Base-by-base conservation (phyloP, 2,888 invertebrate genomes). In the Phaedon cochleariae region DNA sequence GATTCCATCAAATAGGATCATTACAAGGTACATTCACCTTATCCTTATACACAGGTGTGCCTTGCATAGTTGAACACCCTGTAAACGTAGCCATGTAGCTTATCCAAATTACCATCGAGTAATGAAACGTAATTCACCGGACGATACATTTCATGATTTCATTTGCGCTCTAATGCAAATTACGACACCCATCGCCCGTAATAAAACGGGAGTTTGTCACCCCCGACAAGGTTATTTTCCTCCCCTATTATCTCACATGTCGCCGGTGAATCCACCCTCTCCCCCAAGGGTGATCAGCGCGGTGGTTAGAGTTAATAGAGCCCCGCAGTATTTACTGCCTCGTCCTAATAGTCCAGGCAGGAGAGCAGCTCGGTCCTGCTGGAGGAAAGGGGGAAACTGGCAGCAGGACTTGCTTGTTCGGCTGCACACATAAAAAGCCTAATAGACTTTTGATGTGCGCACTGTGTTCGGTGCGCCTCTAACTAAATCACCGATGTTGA, bases 291-390 rank as follows among this genome's bases (percentile, higher is more conserved):
- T 74, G 73, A 74, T 74, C 74, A 73, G 73, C 66, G 72, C 69
- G 73, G 73, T 74, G 74, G 73, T 75, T 75, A 74, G 73, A 73
- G 73, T 74, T 75, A 74, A 75, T 75, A 77, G 77, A 74, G 69
- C 74, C 76, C 71, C 72, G 73, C 73, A 75, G 75, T 75, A 77
- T 77, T 77, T 77, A 77, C 76, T 77, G 74, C 74, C 73, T 73
- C 68, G 72, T 70, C 73, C 75, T 74, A 75, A 75, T 76, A 75
- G 75, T 69, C 69, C 53, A 46, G 65, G 62, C 62, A 68, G 71
- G 54, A 67, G 67, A 46, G 61, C 72, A 70, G 58, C 49, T 60
- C 34, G 53, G 66, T 73, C 62, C 64, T 72, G 70, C 61, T 29
- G 22, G 34, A 34, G 41, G 18, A 17, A 46, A 9, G 26, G 20